A percentile compares a stretch with the other conserved stretches of the same genome.
Conservation (phyloP, 1,140 invertebrate genomes). For the Drosophila sechellia region DNA sequence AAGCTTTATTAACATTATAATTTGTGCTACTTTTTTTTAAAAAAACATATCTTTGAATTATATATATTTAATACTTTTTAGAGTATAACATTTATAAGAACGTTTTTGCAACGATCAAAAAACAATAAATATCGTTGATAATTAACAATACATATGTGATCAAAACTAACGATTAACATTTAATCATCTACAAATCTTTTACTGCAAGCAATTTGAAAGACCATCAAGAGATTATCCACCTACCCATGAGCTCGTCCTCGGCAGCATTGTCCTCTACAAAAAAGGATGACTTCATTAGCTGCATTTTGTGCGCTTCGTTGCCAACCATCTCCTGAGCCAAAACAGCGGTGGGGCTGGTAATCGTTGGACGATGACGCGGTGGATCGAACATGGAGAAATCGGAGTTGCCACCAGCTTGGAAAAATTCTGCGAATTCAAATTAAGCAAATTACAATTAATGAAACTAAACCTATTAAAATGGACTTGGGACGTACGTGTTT, state of each 20-base stretch:
- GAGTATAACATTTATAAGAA: neutral
- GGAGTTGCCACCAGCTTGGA: slow-evolving; percentile 57
- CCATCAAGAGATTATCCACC: neutral
- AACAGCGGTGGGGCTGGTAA: slow-evolving; percentile 85
- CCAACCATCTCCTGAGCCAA: slow-evolving; percentile 86
- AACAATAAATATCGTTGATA: neutral
- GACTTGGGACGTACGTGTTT: slow-evolving; percentile 59
- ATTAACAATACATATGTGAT: neutral
- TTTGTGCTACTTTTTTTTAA: neutral
- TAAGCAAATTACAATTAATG: neutral
- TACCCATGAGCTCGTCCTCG: slow-evolving; percentile 50
- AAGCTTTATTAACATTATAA: neutral
- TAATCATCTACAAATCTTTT: neutral
- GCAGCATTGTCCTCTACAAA: slow-evolving; percentile 63
- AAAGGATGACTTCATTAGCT: slow-evolving; percentile 94
- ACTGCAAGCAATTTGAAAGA: neutral
- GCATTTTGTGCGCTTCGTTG: slow-evolving; percentile 88
- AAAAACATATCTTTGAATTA: neutral
- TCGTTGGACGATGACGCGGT: slow-evolving; percentile 18
- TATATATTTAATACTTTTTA: neutral
- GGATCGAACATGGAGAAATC: slow-evolving; percentile 73
- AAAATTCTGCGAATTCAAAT: slow-evolving; percentile 52
- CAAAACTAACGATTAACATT: neutral
- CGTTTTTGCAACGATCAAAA: neutral
- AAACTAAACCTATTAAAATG: accelerated